phyloP scores from a whole-genome alignment of 2,888 invertebrate genomes.

The Leptothorax acervorum region DNA sequence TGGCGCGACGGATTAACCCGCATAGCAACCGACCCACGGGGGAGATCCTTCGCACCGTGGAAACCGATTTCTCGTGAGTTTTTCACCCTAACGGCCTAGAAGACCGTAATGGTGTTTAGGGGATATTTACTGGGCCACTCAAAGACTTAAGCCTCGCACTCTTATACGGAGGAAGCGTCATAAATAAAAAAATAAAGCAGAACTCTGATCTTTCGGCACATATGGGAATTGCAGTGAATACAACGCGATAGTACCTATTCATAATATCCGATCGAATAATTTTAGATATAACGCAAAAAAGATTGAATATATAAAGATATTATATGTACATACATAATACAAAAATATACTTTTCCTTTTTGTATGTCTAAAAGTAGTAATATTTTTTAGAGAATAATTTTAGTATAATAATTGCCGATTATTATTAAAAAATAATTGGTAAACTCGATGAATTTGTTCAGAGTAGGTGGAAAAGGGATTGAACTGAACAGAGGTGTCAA shows the following conservation, averaged over 20 bases:
- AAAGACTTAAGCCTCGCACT: constrained; percentile 25
- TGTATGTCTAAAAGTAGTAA: not conserved
- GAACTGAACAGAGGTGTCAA: constrained; percentile 48
- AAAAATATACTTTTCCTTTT: not conserved
- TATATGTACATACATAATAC: not conserved
- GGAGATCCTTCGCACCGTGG: constrained; percentile 55
- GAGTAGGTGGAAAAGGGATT: constrained; percentile 35
- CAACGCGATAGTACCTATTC: not conserved
- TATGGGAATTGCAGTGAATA: not conserved
- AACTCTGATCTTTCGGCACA: not conserved
- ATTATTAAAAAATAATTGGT: constrained; percentile 72
- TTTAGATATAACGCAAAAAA: not conserved
- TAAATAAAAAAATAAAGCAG: constrained; percentile 7
- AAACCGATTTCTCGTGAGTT: constrained; percentile 59
- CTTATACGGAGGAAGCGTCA: not conserved
- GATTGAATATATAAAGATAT: not conserved
- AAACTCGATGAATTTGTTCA: constrained; percentile 34
- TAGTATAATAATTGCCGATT: not conserved
- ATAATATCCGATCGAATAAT: not conserved
- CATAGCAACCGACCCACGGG: constrained; percentile 54
- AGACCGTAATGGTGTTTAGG: constrained; percentile 40
- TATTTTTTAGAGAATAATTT: not conserved
- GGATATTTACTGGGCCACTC: constrained; percentile 48
- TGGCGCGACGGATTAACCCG: constrained; percentile 61
- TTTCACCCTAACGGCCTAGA: constrained; percentile 48